Evolutionary conservation across 1,140 invertebrate species (phyloP).

Genomic region (Dreissena rostriformis): DNA sequence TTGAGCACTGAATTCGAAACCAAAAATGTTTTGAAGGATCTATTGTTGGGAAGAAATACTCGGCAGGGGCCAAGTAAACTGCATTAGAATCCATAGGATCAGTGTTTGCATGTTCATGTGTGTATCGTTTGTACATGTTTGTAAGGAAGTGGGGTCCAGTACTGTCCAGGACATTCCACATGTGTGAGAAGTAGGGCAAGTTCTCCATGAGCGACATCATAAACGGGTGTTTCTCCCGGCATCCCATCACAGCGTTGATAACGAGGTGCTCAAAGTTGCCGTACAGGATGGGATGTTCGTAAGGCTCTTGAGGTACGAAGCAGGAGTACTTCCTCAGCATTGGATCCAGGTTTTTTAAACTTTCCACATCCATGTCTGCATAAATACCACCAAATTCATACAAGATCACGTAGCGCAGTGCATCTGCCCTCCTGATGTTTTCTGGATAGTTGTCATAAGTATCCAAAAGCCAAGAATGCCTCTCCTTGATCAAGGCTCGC

Average conservation of each 20-base stretch:
- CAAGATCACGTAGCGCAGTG: constrained; percentile 75
- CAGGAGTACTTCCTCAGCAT: constrained; percentile 72
- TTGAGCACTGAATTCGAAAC: constrained; percentile 66
- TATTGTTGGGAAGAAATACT: constrained; percentile 76
- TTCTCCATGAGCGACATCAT: constrained; percentile 72
- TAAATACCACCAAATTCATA: constrained; percentile 78
- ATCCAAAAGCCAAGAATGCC: constrained; percentile 70
- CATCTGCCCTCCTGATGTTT: constrained; percentile 74
- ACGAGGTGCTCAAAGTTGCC: constrained; percentile 75
- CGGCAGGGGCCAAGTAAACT: constrained; percentile 71
- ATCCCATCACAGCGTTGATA: constrained; percentile 78
- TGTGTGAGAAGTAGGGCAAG: constrained; percentile 71
- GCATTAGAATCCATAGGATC: constrained; percentile 54
- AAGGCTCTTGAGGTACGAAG: constrained; percentile 78
- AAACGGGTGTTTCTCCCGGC: constrained; percentile 75
- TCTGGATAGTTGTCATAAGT: constrained; percentile 73
- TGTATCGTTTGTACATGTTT: constrained; percentile 67
- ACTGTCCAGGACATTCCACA: constrained; percentile 77
- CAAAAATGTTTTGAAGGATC: constrained; percentile 73
- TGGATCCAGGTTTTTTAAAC: constrained; percentile 71
- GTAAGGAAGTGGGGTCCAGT: constrained; percentile 79
- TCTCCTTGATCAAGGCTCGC: constrained; percentile 69
- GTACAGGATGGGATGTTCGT: constrained; percentile 76
- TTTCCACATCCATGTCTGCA: constrained; percentile 78
- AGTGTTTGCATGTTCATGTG: not conserved